Conservation (phyloP, 2,113 vertebrate species). For the Chamaea fasciata region DNA sequence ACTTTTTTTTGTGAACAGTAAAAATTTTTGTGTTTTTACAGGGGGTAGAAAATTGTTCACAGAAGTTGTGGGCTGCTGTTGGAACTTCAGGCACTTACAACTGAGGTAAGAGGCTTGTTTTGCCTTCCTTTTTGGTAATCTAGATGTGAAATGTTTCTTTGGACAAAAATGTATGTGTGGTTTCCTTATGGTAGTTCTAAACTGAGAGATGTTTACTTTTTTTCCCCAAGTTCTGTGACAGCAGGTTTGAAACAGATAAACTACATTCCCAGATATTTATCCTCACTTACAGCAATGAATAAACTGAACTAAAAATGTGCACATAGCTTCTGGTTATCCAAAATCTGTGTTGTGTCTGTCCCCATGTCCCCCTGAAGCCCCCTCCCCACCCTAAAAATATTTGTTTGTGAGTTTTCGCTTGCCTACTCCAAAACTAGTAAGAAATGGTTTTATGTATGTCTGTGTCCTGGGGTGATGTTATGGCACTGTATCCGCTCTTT, state of each 20-base stretch:
- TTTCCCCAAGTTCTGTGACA: background rate
- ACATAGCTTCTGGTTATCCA: background rate
- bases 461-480: background rate
- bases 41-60: background rate
- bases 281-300: background rate
- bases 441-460: background rate
- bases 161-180: background rate
- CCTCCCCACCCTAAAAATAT: rapidly evolving
- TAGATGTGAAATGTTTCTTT: background rate
- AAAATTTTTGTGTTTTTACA: background rate
- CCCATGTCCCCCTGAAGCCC: background rate
- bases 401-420: background rate
- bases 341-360: background rate
- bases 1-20: background rate
- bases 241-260: background rate
- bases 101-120: background rate
- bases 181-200: background rate
- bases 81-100: background rate
- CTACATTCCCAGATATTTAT: background rate
- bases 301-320: background rate
- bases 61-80: rapidly evolving
- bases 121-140: background rate
- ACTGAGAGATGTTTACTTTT: background rate
- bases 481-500: rapidly evolving
- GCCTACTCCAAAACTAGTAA: background rate